phyloP scores from a whole-genome alignment of 2,797 vertebrate genomes.

The Syndactyla subalaris region DNA sequence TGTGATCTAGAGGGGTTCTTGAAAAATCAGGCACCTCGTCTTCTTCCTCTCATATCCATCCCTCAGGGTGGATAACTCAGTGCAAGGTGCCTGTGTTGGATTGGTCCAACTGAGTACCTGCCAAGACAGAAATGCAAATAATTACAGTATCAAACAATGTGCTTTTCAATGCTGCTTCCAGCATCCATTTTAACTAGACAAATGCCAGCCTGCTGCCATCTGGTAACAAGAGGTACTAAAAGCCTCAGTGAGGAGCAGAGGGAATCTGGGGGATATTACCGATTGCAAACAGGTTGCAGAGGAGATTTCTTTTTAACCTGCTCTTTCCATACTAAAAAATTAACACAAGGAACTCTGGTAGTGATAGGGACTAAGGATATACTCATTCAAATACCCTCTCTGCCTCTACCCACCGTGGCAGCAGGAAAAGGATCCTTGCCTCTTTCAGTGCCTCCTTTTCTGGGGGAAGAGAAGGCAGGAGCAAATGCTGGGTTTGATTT shows the following conservation, averaged over 20 bases:
- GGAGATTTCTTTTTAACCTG: slow-evolving; percentile 1
- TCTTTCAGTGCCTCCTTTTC: background rate
- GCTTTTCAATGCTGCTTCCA: slow-evolving; percentile 12
- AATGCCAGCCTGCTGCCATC: slow-evolving; percentile 52
- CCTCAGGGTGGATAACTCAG: background rate
- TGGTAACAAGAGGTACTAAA: slow-evolving; percentile 35
- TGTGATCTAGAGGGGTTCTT: background rate
- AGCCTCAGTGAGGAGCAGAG: background rate
- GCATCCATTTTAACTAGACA: slow-evolving; percentile 53
- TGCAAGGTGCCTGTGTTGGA: background rate
- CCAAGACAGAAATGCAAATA: slow-evolving; percentile 38
- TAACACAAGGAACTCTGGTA: background rate
- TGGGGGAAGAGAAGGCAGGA: background rate
- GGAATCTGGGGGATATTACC: background rate
- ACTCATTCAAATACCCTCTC: background rate
- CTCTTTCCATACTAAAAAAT: background rate
- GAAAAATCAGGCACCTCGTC: background rate
- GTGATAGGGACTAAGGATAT: background rate
- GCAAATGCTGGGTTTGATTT: slow-evolving; percentile 42
- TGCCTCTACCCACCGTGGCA: background rate
- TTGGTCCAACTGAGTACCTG: background rate
- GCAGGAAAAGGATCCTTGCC: background rate
- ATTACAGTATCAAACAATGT: slow-evolving; percentile 29
- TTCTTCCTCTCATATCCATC: background rate
- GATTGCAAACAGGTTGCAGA: background rate